These are phyloP conservation scores for Caenorhabditis sp. DNA, from an alignment of 2,888 invertebrate genomes.

Conservation along the genomic window DNA sequence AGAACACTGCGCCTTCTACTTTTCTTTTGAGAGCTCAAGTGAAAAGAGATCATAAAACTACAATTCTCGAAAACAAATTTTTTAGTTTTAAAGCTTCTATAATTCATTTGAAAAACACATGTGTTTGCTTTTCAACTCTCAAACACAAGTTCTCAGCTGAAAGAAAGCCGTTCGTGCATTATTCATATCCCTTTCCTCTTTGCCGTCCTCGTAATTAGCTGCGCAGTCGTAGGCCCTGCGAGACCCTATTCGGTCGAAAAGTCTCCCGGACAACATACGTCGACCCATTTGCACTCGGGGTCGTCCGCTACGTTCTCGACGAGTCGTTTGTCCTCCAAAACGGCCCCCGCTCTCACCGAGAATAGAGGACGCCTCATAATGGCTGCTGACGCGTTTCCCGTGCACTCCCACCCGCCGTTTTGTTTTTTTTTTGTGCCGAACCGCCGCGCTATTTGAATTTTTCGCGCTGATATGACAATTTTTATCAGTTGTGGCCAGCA, in stretches of 20 bases:
- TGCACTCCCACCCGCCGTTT: slow-evolving; percentile 3
- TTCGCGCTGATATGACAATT: neutral
- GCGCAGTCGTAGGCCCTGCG: no score
- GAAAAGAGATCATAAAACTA: no score
- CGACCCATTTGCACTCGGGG: neutral
- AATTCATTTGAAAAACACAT: no score
- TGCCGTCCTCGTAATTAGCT: slow-evolving; percentile 11
- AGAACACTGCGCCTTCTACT: no score
- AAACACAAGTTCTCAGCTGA: neutral
- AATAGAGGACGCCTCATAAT: slow-evolving; percentile 11
- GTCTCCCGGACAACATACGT: neutral
- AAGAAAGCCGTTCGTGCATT: neutral
- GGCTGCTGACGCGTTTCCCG: slow-evolving; percentile 36
- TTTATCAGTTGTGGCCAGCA: slow-evolving; percentile 6
- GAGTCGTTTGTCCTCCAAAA: slow-evolving; percentile 11
- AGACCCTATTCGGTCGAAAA: neutral
- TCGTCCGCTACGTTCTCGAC: neutral
- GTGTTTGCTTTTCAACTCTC: no score
- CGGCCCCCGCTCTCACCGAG: neutral
- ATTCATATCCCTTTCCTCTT: neutral
- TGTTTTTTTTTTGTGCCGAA: slow-evolving; percentile 10
- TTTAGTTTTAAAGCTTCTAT: no score
- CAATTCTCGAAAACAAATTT: no score
- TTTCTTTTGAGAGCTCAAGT: no score
- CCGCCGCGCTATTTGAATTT: slow-evolving; percentile 42